Evolutionary conservation across 2,797 vertebrate species (phyloP), one percentile per base, ranked within the genome.

Genomic region (Onychomys leucogaster): DNA sequence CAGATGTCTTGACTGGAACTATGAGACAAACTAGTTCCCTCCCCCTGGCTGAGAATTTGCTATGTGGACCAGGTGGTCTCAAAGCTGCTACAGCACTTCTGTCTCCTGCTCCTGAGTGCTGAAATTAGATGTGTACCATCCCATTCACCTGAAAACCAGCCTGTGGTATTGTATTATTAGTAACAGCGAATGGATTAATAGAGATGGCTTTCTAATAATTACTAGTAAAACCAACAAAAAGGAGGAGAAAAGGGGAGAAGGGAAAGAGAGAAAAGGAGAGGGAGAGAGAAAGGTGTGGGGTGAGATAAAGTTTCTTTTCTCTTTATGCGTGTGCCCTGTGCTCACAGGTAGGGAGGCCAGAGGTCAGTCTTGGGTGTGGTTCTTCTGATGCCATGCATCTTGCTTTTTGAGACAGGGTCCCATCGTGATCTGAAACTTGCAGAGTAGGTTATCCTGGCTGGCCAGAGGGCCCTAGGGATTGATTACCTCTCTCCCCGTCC

Each of bases 221-320:
- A 49, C 65, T 55, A 93, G 9, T 63, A 89, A 88, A 93, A 93
- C 13, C 69, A 81, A 43, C 75, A 63, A 52, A 81, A 89, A 86
- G 21, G 34, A 75, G 75, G n/a, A 73, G 67, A 52, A 49, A 52
- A 16, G 21, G 13, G 6, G n/a, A n/a, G n/a, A n/a, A n/a, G 29
- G 87, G 37, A 32, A 46, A 29, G 67, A 25, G 77, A 4, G 78
- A 29, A 57, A n/a, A 6, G 9, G 13, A 4, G 43, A 63, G 11
- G 37, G 65, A 5, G 34, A 80, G 21, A 11, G 11, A 84, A 5
- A 34, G 32, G 11, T 43, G 17, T 9, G 52, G 41, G 13, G 46
- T 78, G 9, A 4, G 57, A 7, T 11, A 27, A 75, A 75, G 57
- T 57, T 71, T 46, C 65, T 4, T 71, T 87, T 87, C 27, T 59